Evolutionary conservation across 2,113 vertebrate genomes (phyloP), one percentile per base, ranked within the genome.

Genomic region (Platycercus adscitus): DNA sequence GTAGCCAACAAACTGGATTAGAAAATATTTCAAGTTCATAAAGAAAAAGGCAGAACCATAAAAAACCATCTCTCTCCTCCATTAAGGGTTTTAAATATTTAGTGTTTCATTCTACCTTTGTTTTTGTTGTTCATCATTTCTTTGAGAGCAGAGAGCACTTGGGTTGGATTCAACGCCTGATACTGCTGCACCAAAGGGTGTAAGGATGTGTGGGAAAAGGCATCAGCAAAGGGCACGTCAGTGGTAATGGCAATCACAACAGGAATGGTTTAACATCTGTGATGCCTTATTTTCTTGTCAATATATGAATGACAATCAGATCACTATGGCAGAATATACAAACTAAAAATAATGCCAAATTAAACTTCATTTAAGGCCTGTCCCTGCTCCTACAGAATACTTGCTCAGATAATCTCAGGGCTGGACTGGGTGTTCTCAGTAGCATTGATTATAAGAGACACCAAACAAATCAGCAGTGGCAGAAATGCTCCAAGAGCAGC

Each of bases 1-100:
- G 95, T 81, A 96, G 97, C 94, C 95, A 95, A 98, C 97, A 84
- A 97, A 98, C 95, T 95, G 91, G 93, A 96, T 97, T 95, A 98
- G 95, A 97, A 98, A 98, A 98, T 96, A 79, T 97, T 95, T 98
- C 96, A 98, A 98, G 97, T 98, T 96, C 97, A 91, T 96, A 93
- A 94, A 97, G 95, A 93, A 98, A 98, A 97, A 89, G 96, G 98
- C 97, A 96, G 97, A 97, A 91, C 92, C 89, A 96, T 97, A 98
- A 78, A 94, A 97, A 98, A 97, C 70, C 78, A 86, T 88, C 89
- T 96, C 70, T 94, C 95, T 92, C 81, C 71, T 66, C 88, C 93
- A 88, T 81, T 46, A 58, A 63, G 81, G 78, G 81, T 66, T 95
- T 92, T 33, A 91, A 98, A 96, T 91, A 81, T 66, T 96, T 96